Conservation (phyloP, 2,888 invertebrate genomes). For the Boloria selene region DNA sequence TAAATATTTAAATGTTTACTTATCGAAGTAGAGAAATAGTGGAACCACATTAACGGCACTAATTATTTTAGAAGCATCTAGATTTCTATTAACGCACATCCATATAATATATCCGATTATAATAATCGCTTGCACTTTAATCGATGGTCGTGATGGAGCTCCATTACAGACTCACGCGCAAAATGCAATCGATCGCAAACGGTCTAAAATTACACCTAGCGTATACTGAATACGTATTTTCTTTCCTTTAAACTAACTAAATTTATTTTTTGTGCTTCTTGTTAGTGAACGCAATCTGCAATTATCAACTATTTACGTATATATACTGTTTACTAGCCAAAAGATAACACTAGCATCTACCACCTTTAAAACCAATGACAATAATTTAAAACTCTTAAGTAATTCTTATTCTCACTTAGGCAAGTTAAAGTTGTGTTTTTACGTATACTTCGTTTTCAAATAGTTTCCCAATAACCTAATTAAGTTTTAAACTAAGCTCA, state of each 20-base stretch:
- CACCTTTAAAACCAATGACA: conserved; percentile 75
- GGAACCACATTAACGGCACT: conserved; percentile 61
- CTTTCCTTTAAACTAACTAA: conserved; percentile 71
- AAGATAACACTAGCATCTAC: conserved; percentile 77
- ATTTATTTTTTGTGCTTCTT: conserved; percentile 62
- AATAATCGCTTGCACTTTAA: conserved; percentile 39
- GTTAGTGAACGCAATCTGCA: conserved; percentile 59
- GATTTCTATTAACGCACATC: conserved; percentile 71
- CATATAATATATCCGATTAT: conserved; percentile 55
- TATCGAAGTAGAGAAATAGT: conserved; percentile 53
- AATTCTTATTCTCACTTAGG: conserved; percentile 81
- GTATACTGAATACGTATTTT: conserved; percentile 80
- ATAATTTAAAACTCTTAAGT: conserved; percentile 80
- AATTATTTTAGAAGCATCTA: conserved; percentile 72
- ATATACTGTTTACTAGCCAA: conserved; percentile 73
- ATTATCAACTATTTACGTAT: conserved; percentile 73
- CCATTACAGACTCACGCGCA: conserved; percentile 37
- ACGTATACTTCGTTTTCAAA: conserved; percentile 82
- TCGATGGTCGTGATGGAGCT: conserved; percentile 34
- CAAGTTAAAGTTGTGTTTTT: conserved; percentile 81
- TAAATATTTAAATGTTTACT: conserved; percentile 50
- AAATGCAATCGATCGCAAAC: conserved; percentile 51
- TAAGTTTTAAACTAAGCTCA: conserved; percentile 75
- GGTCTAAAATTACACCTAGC: conserved; percentile 71
- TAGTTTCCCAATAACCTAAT: conserved; percentile 71